Conservation (phyloP, 1,140 invertebrate genomes). For the Drosophila kanapiae region DNA sequence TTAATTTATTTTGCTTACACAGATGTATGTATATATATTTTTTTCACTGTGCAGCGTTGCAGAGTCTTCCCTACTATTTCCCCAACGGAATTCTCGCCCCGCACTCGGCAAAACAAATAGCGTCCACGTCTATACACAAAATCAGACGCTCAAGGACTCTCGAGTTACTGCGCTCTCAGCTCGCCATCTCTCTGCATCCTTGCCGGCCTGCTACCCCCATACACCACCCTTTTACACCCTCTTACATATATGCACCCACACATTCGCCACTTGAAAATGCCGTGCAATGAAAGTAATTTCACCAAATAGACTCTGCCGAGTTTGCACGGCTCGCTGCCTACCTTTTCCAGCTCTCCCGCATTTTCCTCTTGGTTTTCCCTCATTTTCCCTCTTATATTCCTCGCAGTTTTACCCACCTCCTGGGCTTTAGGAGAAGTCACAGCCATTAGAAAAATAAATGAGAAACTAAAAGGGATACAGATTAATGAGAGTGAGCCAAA, state of each 20-base stretch:
- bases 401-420: neutral
- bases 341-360: constrained; percentile 2
- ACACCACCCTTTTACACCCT: constrained; percentile 4
- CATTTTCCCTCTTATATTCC: constrained; percentile 17
- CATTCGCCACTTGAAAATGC: constrained; percentile 63
- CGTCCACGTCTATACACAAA: constrained; percentile 82
- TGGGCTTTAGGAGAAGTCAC: neutral
- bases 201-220: neutral
- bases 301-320: constrained; percentile 73
- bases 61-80: neutral
- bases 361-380: constrained; percentile 7
- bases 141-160: constrained; percentile 83
- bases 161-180: constrained; percentile 52
- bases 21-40: neutral
- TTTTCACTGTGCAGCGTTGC: constrained; percentile 9
- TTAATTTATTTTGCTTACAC: constrained; percentile 59
- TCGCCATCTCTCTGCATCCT: constrained; percentile 17
- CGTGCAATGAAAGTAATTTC: constrained; percentile 83
- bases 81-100: constrained; percentile 12
- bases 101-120: constrained; percentile 74
- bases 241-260: constrained; percentile 13
- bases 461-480: constrained; percentile 34
- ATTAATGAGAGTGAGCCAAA: constrained; percentile 41
- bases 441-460: constrained; percentile 45
- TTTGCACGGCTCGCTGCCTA: constrained; percentile 50